Base-by-base conservation (phyloP, 2,113 vertebrate species). In the Catharus bicknelli region DNA sequence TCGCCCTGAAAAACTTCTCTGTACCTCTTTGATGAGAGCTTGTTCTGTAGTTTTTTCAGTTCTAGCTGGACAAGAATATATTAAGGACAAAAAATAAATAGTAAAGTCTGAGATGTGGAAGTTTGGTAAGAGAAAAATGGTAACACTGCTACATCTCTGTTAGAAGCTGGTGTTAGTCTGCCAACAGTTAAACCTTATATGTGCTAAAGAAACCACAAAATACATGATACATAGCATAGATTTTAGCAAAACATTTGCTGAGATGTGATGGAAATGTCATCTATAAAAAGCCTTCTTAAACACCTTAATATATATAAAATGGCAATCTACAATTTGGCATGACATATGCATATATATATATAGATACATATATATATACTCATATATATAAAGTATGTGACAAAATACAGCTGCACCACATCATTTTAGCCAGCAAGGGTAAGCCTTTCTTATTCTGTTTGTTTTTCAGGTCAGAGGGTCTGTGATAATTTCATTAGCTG, bases 401-500 rank as follows among this genome's bases (percentile, higher is more conserved):
- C 67, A 83, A 95, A 95, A 95, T 80, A 50, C 90, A 95, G 85
- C 59, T 83, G 82, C 26, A 85, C 42, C 75, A 91, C 85, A 85
- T 90, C 82, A 93, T 93, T 95, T 90, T 67, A 91, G 48, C 27
- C 69, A 83, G 64, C 36, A 90, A 93, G 76, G 43, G 48, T 92
- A 86, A 91, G 80, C 45, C 48, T 93, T 86, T 20, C 58, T 72
- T 84, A 76, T 14, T 75, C 61, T 90, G 57, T 80, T 91, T 95
- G 72, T 88, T 92, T 93, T 68, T 64, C 76, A 75, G 83, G 92
- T 95, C 73, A 4, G 32, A 72, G 42, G 73, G 83, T 86, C 80
- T 81, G 74, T 68, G 48, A 77, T 94, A 86, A 94, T 94, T 96
- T 93, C 76, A 93, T 94, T 96, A 94, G 73, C 76, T 94, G 76